phyloP scores from a whole-genome alignment of 2,797 vertebrate genomes.

The Gephyroberyx darwinii region DNA sequence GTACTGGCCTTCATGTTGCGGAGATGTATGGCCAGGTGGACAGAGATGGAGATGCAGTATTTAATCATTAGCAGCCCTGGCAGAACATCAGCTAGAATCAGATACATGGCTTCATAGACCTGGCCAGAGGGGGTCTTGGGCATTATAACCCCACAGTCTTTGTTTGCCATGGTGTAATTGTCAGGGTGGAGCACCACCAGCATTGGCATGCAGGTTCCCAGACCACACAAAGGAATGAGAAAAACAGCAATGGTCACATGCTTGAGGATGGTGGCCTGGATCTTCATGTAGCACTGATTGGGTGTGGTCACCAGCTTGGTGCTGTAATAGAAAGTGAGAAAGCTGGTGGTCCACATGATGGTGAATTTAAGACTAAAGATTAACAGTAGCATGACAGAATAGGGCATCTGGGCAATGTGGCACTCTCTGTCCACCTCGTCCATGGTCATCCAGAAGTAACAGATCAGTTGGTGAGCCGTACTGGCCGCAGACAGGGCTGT shows the following conservation, averaged over 20 bases:
- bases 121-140: conserved; percentile 22
- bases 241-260: conserved; percentile 66
- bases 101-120: conserved; percentile 68
- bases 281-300: conserved; percentile 76
- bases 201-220: conserved; percentile 72
- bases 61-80: conserved; percentile 81
- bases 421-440: conserved; percentile 70
- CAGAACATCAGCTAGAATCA: conserved; percentile 74
- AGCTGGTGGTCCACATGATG: conserved; percentile 80
- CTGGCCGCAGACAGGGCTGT: conserved; percentile 67
- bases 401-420: conserved; percentile 15
- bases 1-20: conserved; percentile 79
- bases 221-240: conserved; percentile 69
- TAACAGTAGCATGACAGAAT: conserved; percentile 62
- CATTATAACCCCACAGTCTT: conserved; percentile 69
- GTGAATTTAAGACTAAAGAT: conserved; percentile 78
- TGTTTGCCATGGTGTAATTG: conserved; percentile 10
- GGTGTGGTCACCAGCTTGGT: conserved; percentile 80
- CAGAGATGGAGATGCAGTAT: conserved; percentile 81
- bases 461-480: conserved; percentile 72
- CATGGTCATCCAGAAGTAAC: conserved; percentile 81
- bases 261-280: conserved; percentile 76
- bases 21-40: conserved; percentile 79
- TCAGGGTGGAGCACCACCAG: conserved; percentile 50
- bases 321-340: conserved; percentile 83